Evolutionary conservation across 2,797 vertebrate species (phyloP).

Genomic region (Typhlichthys subterraneus): DNA sequence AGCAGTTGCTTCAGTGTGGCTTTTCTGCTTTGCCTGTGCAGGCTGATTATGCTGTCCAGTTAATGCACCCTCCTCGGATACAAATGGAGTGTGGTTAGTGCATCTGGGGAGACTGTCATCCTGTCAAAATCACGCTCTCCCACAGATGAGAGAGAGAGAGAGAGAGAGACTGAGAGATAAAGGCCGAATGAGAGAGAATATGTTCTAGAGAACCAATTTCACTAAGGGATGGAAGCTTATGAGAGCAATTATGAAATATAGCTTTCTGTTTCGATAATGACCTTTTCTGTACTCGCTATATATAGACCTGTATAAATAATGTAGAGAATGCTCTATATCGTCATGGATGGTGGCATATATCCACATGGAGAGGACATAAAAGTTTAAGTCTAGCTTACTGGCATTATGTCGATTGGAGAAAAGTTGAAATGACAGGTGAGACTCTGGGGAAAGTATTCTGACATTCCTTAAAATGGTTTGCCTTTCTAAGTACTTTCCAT

Average conservation of each 20-base stretch:
- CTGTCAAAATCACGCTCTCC: constrained; percentile 69
- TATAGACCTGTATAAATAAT: constrained; percentile 59
- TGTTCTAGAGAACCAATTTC: constrained; percentile 72
- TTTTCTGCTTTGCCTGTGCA: constrained; percentile 48
- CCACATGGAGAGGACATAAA: constrained; percentile 29
- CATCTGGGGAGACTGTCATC: constrained; percentile 67
- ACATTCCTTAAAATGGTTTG: constrained; percentile 4
- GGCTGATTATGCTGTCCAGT: constrained; percentile 73
- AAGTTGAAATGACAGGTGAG: constrained; percentile 37
- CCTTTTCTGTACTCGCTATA: constrained; percentile 57
- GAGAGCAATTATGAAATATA: constrained; percentile 73
- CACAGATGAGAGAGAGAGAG: constrained; percentile 60
- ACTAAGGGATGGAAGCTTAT: constrained; percentile 60
- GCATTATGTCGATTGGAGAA: constrained; percentile 18
- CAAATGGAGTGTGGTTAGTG: constrained; percentile 77
- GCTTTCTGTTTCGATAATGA: constrained; percentile 71
- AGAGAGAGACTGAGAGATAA: constrained; percentile 41
- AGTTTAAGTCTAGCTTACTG: constrained; percentile 31
- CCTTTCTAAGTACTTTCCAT: too few relatives aligned
- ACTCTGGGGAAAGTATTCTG: constrained; percentile 21
- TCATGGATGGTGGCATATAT: constrained; percentile 53
- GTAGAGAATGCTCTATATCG: constrained; percentile 44
- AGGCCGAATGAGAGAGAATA: constrained; percentile 45
- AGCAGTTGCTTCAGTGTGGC: constrained; percentile 40
- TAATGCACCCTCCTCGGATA: constrained; percentile 73